phyloP scores from a whole-genome alignment of 2,797 vertebrate species.

The Scolopax bukidnonensis region DNA sequence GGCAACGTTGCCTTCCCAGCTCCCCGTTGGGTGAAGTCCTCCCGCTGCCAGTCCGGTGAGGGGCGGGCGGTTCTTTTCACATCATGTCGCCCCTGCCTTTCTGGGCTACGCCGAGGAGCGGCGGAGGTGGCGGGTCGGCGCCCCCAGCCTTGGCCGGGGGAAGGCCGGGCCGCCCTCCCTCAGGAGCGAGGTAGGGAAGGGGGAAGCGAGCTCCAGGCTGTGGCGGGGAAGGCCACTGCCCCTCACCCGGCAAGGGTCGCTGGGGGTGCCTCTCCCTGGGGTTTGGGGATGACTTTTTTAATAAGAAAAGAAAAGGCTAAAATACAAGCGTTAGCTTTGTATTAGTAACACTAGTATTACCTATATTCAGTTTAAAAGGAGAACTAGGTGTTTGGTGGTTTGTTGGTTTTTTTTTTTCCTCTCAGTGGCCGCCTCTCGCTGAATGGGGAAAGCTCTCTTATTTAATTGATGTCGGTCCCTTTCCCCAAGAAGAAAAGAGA shows the following conservation, averaged over 20 bases:
- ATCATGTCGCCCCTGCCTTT: not conserved
- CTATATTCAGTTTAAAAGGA: not conserved
- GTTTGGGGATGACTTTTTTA: not conserved
- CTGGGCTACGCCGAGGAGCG: not conserved
- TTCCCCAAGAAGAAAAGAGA: not conserved
- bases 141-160: not conserved
- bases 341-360: not conserved
- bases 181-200: not conserved
- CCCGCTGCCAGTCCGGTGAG: not conserved
- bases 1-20: not conserved
- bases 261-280: not conserved
- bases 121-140: not conserved
- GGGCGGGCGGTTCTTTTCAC: not conserved
- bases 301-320: not conserved
- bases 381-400: too few species aligned
- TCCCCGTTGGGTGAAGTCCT: too few species aligned
- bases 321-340: not conserved
- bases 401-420: not conserved
- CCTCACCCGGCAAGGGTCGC: conserved; percentile 41
- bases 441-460: conserved; percentile 7
- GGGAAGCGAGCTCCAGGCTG: not conserved
- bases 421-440: not conserved
- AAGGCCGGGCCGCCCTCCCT: not conserved
- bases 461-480: not conserved
- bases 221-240: not conserved